Base-by-base conservation (phyloP, 2,113 vertebrate genomes). In the Clupea harengus region DNA sequence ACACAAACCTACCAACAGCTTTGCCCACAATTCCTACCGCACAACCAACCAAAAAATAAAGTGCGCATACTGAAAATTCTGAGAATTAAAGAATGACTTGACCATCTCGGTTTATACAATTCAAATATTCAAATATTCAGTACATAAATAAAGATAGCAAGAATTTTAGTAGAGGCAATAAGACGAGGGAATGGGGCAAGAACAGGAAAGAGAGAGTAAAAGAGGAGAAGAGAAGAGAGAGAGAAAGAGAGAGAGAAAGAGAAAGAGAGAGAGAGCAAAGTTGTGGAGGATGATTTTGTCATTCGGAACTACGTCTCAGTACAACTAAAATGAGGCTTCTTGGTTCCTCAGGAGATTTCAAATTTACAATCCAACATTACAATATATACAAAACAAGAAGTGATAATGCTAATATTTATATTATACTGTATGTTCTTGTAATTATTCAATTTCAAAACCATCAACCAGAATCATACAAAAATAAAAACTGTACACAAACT, bases 401-500 rank as follows among this genome's bases (percentile, higher is more conserved):
- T 90, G 92, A 88, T 94, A 91, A 93, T 90, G 93, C 91, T 93
- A 94, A 92, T 94, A 94, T 92, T 92, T 94, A 92, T 94, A 94
- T 93, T 90, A 89, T 93, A 57, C 91, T 92, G 92, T 91, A 94
- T 83, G 8, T 88, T 89, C 91, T 93, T 78, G 88, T 92, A 90
- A n/a, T 90, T 85, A 39, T 87, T 93, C 84, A 83, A 93, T 92
- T 92, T 92, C 92, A 92, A 93, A 92, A 94, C 94, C 92, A 89
- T 92, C 92, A 93, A 96, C 93, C 93, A 92, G 90, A 95, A 95
- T 94, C 91, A 94, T 97, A 96, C 94, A 96, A 97, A 97, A 95
- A 95, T 96, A 96, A 95, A 95, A 96, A 96, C 96, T 97, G 96
- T 97, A 96, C 95, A 96, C 94, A 95, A 94, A 96, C 91, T 90